These are phyloP conservation scores for Protaetia brevitarsis DNA, from an alignment of 1,140 invertebrate genomes.

Conservation along the genomic window DNA sequence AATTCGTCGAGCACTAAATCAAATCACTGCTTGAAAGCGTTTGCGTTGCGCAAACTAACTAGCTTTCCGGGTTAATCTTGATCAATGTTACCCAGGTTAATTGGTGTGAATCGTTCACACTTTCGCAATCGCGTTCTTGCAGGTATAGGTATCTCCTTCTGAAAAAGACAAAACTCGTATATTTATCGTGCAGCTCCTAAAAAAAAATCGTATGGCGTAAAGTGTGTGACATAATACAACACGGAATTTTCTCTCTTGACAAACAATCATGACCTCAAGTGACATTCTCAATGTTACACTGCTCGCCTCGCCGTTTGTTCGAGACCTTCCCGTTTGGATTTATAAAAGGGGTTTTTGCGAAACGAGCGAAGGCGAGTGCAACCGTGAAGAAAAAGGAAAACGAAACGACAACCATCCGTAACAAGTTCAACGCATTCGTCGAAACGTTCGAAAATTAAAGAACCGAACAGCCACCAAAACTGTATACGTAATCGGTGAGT, in stretches of 20 bases:
- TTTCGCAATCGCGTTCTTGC: no score
- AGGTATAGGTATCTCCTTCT: no score
- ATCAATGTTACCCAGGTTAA: neutral
- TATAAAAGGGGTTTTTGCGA: neutral
- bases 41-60: neutral
- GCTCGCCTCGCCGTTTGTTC: neutral
- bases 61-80: constrained; percentile 6
- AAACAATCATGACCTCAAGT: neutral
- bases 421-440: no score
- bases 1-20: no score
- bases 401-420: no score
- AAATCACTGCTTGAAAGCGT: neutral
- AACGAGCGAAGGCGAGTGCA: neutral
- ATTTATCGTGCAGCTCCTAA: no score
- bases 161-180: no score
- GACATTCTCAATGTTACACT: neutral
- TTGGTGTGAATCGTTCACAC: neutral
- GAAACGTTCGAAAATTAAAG: no score
- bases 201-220: neutral
- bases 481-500: neutral
- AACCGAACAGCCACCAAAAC: neutral
- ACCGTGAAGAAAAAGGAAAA: neutral
- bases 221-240: neutral
- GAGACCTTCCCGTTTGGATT: neutral
- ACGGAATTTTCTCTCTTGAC: neutral